Evolutionary conservation across 2,797 vertebrate genomes (phyloP).

Genomic region (Crenichthys baileyi): DNA sequence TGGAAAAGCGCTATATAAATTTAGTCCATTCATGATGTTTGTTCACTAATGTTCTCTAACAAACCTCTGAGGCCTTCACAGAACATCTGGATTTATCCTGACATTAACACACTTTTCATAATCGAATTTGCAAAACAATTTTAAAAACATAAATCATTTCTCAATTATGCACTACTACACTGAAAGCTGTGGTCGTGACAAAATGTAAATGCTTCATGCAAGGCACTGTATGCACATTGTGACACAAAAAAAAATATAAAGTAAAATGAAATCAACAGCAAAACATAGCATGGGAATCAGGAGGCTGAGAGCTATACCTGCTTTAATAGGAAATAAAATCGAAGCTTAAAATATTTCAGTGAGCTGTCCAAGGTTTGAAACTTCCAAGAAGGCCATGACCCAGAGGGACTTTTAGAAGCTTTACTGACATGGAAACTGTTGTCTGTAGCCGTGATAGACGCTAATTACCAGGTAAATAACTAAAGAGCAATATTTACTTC

Average conservation of each 20-base stretch:
- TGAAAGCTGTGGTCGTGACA: no score
- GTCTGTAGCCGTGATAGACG: conserved; percentile 24
- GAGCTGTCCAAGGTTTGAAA: conserved; percentile 43
- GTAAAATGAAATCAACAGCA: neutral
- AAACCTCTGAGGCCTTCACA: no score
- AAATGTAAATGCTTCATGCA: no score
- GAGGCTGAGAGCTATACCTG: neutral
- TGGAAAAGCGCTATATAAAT: no score
- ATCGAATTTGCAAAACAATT: neutral
- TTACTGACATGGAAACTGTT: conserved; percentile 9
- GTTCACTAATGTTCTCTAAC: no score
- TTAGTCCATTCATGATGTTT: no score
- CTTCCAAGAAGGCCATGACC: conserved; percentile 29
- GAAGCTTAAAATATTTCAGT: conserved; percentile 8
- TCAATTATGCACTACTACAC: no score
- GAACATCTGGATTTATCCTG: no score
- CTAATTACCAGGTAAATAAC: neutral
- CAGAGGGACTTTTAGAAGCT: conserved; percentile 39
- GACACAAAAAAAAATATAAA: neutral
- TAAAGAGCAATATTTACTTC: conserved; percentile 1
- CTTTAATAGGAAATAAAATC: neutral
- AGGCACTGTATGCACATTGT: neutral
- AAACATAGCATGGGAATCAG: neutral
- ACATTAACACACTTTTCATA: neutral
- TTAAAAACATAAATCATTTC: neutral